These are phyloP conservation scores for Temnothorax unifasciatus DNA, from an alignment of 2,888 invertebrate species.

Conservation along the genomic window DNA sequence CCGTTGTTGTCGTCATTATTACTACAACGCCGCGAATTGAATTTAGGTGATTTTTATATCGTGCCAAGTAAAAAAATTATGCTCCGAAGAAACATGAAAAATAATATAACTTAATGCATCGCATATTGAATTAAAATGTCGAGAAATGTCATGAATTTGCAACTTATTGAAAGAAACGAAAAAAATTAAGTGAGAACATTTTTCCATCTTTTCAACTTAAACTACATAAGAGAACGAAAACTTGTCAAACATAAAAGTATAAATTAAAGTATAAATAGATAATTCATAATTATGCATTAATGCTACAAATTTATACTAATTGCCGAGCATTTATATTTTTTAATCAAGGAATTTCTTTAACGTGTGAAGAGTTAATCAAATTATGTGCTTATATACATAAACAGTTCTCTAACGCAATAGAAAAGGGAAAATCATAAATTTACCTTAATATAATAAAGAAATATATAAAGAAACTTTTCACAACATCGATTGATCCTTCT, in stretches of 20 bases:
- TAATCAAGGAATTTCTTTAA: not conserved
- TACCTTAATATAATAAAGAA: not conserved
- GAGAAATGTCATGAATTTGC: not conserved
- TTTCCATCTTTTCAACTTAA: slow-evolving; percentile 2
- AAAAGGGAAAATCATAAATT: not conserved
- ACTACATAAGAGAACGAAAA: not conserved
- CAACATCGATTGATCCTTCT: slow-evolving; percentile 30
- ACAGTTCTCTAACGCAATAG: not conserved
- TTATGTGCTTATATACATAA: not conserved
- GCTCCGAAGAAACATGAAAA: not conserved
- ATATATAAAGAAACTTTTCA: not conserved
- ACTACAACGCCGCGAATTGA: slow-evolving; percentile 68
- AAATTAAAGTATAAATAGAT: not conserved
- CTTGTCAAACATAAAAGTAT: not conserved
- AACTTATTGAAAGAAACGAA: not conserved
- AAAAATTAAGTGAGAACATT: not conserved
- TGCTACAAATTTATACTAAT: not conserved
- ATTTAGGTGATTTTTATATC: slow-evolving; percentile 72
- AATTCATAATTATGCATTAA: not conserved
- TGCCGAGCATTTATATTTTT: not conserved
- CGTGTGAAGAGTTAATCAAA: not conserved
- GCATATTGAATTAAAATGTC: not conserved
- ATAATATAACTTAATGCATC: not conserved
- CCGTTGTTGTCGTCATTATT: slow-evolving; percentile 68
- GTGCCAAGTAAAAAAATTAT: slow-evolving; percentile 26